Percentiles rank a stretch among this genome's conserved stretches.
Conservation (phyloP, 2,888 invertebrate species). For the Erynnis tages region DNA sequence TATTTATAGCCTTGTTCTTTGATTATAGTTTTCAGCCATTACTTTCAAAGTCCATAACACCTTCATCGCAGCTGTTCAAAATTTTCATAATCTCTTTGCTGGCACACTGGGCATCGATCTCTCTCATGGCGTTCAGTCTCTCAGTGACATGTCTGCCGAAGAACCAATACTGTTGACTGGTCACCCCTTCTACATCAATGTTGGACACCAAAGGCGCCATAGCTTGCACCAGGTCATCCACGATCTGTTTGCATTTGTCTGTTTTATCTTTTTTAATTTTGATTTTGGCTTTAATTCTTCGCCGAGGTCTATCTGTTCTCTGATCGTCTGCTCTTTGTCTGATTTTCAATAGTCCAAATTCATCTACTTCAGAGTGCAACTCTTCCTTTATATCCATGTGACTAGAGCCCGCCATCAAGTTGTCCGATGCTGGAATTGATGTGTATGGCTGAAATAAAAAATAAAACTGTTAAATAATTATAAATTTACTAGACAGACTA, state of each 20-base stretch:
- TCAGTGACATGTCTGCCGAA: slow-evolving; percentile 67
- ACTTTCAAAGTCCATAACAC: not conserved
- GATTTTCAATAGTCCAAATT: slow-evolving; percentile 42
- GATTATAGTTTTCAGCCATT: slow-evolving; percentile 1
- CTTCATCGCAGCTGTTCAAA: slow-evolving; percentile 35
- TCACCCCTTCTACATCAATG: slow-evolving; percentile 12
- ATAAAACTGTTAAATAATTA: no score
- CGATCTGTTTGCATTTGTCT: slow-evolving; percentile 50
- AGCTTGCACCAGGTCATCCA: slow-evolving; percentile 57
- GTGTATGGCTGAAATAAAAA: slow-evolving; percentile 38
- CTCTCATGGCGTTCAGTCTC: slow-evolving; percentile 57
- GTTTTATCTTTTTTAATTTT: slow-evolving; percentile 35
- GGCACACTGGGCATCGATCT: slow-evolving; percentile 55
- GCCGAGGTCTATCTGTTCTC: slow-evolving; percentile 57
- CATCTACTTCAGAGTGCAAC: slow-evolving; percentile 43
- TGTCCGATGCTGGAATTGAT: slow-evolving; percentile 34
- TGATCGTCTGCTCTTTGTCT: slow-evolving; percentile 55
- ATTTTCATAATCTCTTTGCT: slow-evolving; percentile 51
- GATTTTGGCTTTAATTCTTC: slow-evolving; percentile 33
- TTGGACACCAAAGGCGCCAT: slow-evolving; percentile 50
- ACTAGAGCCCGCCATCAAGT: slow-evolving; percentile 30
- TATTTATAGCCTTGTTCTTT: no score
- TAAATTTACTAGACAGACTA: no score
- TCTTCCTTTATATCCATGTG: slow-evolving; percentile 50
- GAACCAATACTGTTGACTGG: slow-evolving; percentile 56